Percentiles rank a stretch among this genome's conserved stretches.
phyloP scores from a whole-genome alignment of 2,888 invertebrate species.

The Xestobium rufovillosum region DNA sequence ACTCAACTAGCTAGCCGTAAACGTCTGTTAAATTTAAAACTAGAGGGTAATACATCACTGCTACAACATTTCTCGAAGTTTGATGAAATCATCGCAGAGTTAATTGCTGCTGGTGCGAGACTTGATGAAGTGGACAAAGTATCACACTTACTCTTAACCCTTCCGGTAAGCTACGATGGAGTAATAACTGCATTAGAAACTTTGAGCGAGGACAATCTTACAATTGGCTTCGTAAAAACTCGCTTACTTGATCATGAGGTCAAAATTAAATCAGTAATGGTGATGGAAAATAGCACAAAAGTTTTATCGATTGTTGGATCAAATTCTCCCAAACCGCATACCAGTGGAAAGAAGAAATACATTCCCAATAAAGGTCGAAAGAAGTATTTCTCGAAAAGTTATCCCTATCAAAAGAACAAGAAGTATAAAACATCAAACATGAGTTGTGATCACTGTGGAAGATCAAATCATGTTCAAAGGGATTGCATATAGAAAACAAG shows the following conservation, averaged over 20 bases:
- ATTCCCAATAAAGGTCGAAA: too few species aligned
- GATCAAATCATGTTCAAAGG: constrained; percentile 29
- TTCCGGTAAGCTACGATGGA: constrained; percentile 34
- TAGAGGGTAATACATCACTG: constrained; percentile 20
- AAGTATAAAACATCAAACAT: too few species aligned
- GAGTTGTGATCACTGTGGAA: constrained; percentile 32
- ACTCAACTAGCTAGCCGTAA: constrained; percentile 27
- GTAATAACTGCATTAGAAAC: constrained; percentile 37
- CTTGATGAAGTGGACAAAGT: constrained; percentile 35
- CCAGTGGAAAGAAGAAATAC: too few species aligned
- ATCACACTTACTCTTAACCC: constrained; percentile 33
- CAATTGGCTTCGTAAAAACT: constrained; percentile 34
- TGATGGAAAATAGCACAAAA: neutral
- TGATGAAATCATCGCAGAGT: constrained; percentile 33
- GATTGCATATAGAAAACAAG: constrained; percentile 26
- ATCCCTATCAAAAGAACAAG: neutral
- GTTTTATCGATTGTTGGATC: constrained; percentile 1
- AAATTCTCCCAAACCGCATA: too few species aligned
- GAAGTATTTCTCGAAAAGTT: too few species aligned
- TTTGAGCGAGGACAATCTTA: constrained; percentile 31
- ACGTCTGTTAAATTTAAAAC: constrained; percentile 23
- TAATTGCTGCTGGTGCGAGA: constrained; percentile 32
- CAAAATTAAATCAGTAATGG: constrained; percentile 16
- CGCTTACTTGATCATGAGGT: constrained; percentile 22
- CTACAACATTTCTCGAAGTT: constrained; percentile 31